These are phyloP conservation scores for Leucoptera coffeella DNA, from an alignment of 2,888 invertebrate species.

Conservation along the genomic window DNA sequence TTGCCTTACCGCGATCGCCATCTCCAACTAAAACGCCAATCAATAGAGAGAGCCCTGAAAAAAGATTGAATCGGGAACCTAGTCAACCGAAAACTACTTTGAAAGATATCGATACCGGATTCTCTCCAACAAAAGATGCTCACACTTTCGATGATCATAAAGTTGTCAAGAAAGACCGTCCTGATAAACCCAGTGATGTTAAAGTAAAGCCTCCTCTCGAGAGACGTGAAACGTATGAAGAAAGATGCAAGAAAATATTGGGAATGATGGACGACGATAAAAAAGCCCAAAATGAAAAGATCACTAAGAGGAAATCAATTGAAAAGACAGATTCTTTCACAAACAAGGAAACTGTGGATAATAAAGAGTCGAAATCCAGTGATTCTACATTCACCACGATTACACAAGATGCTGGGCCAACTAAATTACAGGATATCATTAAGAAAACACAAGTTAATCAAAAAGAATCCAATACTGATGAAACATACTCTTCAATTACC, in stretches of 20 bases:
- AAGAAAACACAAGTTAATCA: conserved; percentile 10
- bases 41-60: no score
- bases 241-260: conserved; percentile 63
- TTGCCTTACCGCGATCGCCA: conserved; percentile 15
- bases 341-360: conserved; percentile 9
- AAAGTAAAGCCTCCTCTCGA: conserved; percentile 53
- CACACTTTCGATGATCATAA: no score
- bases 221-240: conserved; percentile 67
- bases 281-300: conserved; percentile 11
- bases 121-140: no score
- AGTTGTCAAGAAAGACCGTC: conserved; percentile 19
- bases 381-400: conserved; percentile 22
- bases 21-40: no score
- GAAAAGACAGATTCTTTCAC: no score
- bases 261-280: conserved; percentile 51
- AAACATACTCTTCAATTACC: no score
- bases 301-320: no score
- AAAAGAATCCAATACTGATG: no score
- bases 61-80: no score
- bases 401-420: conserved; percentile 17
- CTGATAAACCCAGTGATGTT: conserved; percentile 13
- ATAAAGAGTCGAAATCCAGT: conserved; percentile 16
- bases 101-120: no score
- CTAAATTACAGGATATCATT: conserved; percentile 19
- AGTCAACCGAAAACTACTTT: no score